Evolutionary conservation across 2,113 vertebrate species (phyloP).

Genomic region (Platichthys stellatus): DNA sequence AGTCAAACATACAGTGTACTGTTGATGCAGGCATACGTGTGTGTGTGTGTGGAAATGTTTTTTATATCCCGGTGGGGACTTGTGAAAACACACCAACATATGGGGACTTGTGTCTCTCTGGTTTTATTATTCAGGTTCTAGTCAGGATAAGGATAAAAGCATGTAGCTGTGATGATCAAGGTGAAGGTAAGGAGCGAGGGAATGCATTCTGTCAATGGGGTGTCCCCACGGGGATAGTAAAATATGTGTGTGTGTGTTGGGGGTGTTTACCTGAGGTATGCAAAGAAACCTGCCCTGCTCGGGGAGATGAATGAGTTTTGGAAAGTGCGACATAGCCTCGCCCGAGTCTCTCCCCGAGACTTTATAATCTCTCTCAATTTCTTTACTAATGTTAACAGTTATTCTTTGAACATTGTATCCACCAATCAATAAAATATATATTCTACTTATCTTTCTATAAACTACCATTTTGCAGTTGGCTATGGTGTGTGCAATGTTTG

Average conservation of each 20-base stretch:
- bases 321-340: conserved; percentile 53
- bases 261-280: conserved; percentile 27
- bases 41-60: background rate
- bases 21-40: conserved; percentile 19
- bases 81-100: no score
- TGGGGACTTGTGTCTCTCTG: no score
- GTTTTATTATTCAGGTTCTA: background rate
- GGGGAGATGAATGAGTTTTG: conserved; percentile 57
- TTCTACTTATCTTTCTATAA: background rate
- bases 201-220: background rate
- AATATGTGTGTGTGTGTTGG: background rate
- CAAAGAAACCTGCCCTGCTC: conserved; percentile 29
- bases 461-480: no score
- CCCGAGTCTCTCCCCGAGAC: no score
- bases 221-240: background rate
- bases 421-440: no score
- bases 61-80: background rate
- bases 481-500: no score
- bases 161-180: background rate
- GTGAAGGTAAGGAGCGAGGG: background rate
- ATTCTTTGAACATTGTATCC: no score
- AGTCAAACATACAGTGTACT: conserved; percentile 64
- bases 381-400: no score
- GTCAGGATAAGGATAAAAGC: background rate
- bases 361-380: no score